Base-by-base conservation (phyloP, 2,888 invertebrate species). In the Saturnia japonica region DNA sequence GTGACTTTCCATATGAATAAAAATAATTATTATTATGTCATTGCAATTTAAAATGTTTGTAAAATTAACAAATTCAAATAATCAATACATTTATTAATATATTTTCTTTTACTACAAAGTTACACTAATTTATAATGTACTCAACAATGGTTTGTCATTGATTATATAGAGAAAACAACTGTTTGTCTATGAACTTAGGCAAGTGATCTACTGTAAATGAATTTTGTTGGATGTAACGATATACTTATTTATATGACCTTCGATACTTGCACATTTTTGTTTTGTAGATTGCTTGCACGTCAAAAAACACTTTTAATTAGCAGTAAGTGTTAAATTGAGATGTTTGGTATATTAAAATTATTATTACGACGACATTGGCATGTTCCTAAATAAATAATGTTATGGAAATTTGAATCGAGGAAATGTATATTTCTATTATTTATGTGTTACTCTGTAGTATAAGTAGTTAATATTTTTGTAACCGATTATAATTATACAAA, bases 391-490 rank as follows among this genome's bases (percentile, higher is more conserved):
- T 68, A 70, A 66, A 69, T 69, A 77, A 78, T 78, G 75, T 80
- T 79, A 73, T 77, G 77, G 76, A 80, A 76, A 78, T 81, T 77
- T 78, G 75, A 85, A 80, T 85, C 79, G 82, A 83, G 79, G 84
- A 82, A 77, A 76, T 83, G 78, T 85, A 83, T 84, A 83, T 82
- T 86, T 88, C 84, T 84, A 85, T 88, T 87, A 85, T 85, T 87
- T 87, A 88, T 86, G 85, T 88, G 84, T 87, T 88, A 88, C 79
- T 85, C 83, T 79, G 81, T 90, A 89, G 85, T 80, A 79, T 90
- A 89, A 87, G 89, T 91, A 88, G 88, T 86, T 86, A n/a, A 87
- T 93, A 92, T 92, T 91, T 93, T 92, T 93, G 85, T 91, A 92
- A 90, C 87, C 86, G 75, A 75, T 81, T 85, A 85, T n/a, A n/a